Percentiles rank a stretch among this genome's conserved stretches.
These are phyloP conservation scores for Nezara viridula DNA, from an alignment of 2,888 invertebrate genomes.

Conservation along the genomic window DNA sequence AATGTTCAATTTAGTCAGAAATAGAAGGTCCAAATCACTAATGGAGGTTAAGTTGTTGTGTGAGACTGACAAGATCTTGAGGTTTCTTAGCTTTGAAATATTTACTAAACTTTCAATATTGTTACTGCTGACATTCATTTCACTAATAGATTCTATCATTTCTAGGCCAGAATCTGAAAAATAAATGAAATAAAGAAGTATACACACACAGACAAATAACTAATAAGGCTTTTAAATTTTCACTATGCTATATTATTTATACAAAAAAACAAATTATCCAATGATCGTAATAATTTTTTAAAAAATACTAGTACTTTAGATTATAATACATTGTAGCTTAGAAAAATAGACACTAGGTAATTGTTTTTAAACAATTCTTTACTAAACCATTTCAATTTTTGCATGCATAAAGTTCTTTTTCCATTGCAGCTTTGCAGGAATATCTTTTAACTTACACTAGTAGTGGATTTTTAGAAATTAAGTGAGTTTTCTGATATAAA, in stretches of 20 bases:
- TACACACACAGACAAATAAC: neutral
- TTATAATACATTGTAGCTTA: too few relatives aligned
- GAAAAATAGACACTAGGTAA: too few relatives aligned
- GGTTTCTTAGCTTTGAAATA: slow-evolving; percentile 82
- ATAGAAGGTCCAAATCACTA: slow-evolving; percentile 88
- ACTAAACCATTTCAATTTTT: too few relatives aligned
- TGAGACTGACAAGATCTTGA: slow-evolving; percentile 83
- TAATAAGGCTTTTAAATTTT: neutral
- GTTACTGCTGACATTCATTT: slow-evolving; percentile 80
- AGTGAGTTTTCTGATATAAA: too few relatives aligned
- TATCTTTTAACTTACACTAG: too few relatives aligned
- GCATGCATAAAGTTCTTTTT: too few relatives aligned
- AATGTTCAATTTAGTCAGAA: slow-evolving; percentile 86
- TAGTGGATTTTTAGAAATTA: too few relatives aligned
- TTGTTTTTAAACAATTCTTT: too few relatives aligned
- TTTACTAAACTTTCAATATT: slow-evolving; percentile 81
- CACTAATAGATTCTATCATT: slow-evolving; percentile 75
- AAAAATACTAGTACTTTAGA: too few relatives aligned
- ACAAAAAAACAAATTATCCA: neutral
- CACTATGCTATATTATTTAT: neutral
- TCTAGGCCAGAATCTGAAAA: slow-evolving; percentile 54
- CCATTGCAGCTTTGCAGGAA: too few relatives aligned
- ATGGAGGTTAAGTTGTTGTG: slow-evolving; percentile 83
- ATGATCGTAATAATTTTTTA: too few relatives aligned
- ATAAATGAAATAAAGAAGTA: slow-evolving; percentile 12